These are phyloP conservation scores for Alauda arvensis DNA, from an alignment of 2,797 vertebrate species.

Conservation along the genomic window DNA sequence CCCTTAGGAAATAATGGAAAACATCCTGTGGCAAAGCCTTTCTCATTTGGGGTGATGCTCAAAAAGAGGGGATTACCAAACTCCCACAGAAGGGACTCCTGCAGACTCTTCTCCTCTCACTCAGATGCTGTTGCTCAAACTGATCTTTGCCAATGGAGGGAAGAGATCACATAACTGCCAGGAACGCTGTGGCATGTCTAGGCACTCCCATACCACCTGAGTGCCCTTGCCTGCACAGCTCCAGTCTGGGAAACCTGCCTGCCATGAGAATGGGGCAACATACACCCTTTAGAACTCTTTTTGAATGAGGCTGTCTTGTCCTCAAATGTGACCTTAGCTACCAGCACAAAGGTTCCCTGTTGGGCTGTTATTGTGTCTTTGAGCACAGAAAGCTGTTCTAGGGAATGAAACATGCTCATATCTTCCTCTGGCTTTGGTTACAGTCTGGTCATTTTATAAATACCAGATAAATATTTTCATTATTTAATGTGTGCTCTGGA, in stretches of 20 bases:
- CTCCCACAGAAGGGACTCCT: not conserved
- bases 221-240: not conserved
- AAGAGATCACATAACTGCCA: not conserved
- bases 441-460: not conserved
- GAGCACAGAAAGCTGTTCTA: not conserved
- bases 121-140: not conserved
- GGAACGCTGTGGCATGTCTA: rapidly evolving
- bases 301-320: not conserved
- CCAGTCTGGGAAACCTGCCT: not conserved
- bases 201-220: not conserved
- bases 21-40: not conserved
- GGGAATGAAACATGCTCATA: not conserved
- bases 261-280: not conserved
- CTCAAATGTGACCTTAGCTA: not conserved
- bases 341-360: not conserved
- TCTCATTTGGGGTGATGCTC: not conserved
- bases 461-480: not conserved
- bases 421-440: not conserved
- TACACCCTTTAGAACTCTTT: not conserved
- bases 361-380: not conserved
- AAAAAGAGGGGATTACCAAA: not conserved
- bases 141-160: not conserved
- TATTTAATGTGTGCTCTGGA: not conserved
- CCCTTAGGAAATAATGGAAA: not conserved
- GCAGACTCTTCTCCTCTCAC: not conserved